Conservation (phyloP, 2,888 invertebrate species). For the Argyresthia goedartella region DNA sequence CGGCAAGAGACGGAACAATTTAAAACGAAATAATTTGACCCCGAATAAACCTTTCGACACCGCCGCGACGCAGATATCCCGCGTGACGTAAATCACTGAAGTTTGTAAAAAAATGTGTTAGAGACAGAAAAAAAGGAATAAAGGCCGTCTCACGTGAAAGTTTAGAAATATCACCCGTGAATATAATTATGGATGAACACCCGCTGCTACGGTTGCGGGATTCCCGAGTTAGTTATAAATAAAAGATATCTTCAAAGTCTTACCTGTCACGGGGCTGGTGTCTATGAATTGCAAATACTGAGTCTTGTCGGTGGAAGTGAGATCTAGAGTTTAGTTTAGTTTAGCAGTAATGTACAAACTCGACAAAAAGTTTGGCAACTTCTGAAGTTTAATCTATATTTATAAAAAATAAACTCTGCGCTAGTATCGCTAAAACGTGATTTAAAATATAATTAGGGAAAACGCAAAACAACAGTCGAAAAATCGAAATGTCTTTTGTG, state of each 20-base stretch:
- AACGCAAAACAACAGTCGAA: too few relatives aligned
- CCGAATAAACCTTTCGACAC: constrained; percentile 63
- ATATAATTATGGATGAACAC: constrained; percentile 65
- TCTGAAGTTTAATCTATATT: too few relatives aligned
- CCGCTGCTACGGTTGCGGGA: constrained; percentile 51
- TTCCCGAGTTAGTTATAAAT: constrained; percentile 53
- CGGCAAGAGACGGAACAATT: constrained; percentile 15
- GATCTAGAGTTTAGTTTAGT: neutral
- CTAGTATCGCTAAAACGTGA: too few relatives aligned
- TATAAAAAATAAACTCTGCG: too few relatives aligned
- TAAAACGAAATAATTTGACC: constrained; percentile 52
- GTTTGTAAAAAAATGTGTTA: constrained; percentile 40
- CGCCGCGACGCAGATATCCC: constrained; percentile 42
- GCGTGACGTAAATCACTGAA: constrained; percentile 61
- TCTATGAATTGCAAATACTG: constrained; percentile 64
- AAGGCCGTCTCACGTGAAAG: constrained; percentile 60
- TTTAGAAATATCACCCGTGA: constrained; percentile 66
- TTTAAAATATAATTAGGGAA: too few relatives aligned
- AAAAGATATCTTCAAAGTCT: constrained; percentile 63
- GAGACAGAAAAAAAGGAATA: constrained; percentile 57
- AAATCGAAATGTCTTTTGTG: too few relatives aligned
- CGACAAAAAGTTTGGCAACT: neutral
- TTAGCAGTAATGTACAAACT: neutral
- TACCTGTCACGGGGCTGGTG: constrained; percentile 43
- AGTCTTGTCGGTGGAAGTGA: neutral